Evolutionary conservation across 2,797 vertebrate genomes (phyloP).

Genomic region (Meriones psammophilus): DNA sequence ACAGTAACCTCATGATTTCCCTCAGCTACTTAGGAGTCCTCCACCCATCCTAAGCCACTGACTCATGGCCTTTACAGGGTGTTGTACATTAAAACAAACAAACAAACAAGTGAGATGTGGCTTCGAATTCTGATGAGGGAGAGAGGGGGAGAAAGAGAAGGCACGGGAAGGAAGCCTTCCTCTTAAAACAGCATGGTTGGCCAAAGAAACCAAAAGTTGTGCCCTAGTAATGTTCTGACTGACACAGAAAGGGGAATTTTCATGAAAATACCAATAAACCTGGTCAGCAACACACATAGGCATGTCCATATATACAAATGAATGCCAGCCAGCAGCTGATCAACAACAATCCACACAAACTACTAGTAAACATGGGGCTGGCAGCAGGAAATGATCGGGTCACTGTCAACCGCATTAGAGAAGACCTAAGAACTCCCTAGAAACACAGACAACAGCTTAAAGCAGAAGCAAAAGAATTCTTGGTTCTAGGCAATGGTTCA

Average conservation of each 20-base stretch:
- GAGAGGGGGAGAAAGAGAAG: background rate
- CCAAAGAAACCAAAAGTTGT: background rate
- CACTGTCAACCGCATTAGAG: background rate
- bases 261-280: background rate
- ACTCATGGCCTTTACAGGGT: background rate
- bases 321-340: background rate
- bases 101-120: background rate
- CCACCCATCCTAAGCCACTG: background rate
- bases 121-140: background rate
- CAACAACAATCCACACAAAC: background rate
- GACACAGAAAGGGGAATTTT: background rate
- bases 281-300: background rate
- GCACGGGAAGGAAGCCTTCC: too few species aligned
- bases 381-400: background rate
- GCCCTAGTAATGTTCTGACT: background rate
- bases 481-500: background rate
- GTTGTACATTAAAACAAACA: too few species aligned
- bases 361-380: background rate
- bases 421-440: conserved; percentile 15
- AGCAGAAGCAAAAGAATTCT: background rate
- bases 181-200: background rate
- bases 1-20: background rate
- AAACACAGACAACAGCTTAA: background rate
- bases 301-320: background rate
- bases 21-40: background rate